These are phyloP conservation scores for Pelusios castaneus DNA, from an alignment of 2,113 vertebrate species.

Conservation along the genomic window DNA sequence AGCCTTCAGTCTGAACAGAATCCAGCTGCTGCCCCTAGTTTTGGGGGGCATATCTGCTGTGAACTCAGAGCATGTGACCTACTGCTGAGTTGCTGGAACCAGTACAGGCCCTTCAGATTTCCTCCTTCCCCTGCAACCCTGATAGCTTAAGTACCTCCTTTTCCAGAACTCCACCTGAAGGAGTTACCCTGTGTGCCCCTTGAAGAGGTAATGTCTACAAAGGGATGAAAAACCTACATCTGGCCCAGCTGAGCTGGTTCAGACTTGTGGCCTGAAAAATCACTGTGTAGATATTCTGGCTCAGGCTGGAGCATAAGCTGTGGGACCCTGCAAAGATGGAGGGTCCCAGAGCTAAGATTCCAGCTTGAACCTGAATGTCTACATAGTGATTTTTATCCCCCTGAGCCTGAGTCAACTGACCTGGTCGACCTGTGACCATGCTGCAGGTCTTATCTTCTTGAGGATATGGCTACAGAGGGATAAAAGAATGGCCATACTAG, in stretches of 20 bases:
- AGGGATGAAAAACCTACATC: background rate
- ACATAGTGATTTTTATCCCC: background rate
- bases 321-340: background rate
- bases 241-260: background rate
- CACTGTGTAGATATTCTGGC: background rate
- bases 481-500: background rate
- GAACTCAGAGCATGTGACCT: background rate
- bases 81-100: background rate
- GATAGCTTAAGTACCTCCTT: background rate
- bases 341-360: background rate
- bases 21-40: background rate
- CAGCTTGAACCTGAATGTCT: background rate
- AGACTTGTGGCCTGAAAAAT: background rate
- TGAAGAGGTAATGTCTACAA: background rate
- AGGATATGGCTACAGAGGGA: background rate
- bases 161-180: background rate
- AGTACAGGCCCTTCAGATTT: background rate
- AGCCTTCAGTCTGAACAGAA: background rate
- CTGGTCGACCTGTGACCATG: background rate
- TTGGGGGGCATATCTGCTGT: background rate
- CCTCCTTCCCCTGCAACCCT: no score
- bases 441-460: background rate
- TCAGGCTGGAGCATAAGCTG: background rate
- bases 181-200: background rate
- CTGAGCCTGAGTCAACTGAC: background rate